Percentiles rank a stretch among this genome's conserved stretches.
phyloP scores from a whole-genome alignment of 2,113 vertebrate genomes.

The Cyanoramphus novaezelandiae region DNA sequence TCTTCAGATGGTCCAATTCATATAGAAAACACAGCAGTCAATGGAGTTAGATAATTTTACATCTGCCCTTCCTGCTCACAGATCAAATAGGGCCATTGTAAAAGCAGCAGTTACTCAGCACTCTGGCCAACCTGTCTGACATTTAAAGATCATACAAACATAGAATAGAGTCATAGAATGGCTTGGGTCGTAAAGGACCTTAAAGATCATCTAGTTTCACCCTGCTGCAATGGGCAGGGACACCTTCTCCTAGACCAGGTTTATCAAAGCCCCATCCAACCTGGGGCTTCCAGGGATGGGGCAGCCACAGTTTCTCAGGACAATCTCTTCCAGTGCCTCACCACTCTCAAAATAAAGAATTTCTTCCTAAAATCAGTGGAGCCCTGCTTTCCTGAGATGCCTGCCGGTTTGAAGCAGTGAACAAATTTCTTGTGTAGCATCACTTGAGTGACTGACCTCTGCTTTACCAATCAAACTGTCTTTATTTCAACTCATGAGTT shows the following conservation, averaged over 20 bases:
- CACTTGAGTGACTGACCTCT: neutral
- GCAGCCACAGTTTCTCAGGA: neutral
- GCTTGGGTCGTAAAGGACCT: neutral
- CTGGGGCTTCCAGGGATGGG: neutral
- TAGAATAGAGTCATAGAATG: neutral
- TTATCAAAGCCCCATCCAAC: neutral
- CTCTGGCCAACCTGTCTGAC: neutral
- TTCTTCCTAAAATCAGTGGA: neutral
- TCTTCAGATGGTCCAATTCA: neutral
- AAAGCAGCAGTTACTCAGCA: neutral
- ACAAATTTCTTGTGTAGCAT: neutral
- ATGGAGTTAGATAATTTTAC: neutral
- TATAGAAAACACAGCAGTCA: neutral
- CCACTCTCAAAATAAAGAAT: neutral
- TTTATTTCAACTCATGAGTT: neutral
- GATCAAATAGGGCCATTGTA: neutral
- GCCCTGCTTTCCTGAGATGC: neutral
- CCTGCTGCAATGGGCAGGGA: rapidly evolving
- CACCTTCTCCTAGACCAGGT: neutral
- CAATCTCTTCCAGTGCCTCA: neutral
- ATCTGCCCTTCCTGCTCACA: neutral
- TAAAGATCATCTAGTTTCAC: neutral
- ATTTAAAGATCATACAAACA: neutral
- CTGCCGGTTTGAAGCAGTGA: neutral
- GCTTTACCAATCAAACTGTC: neutral